Percentiles rank a stretch among this genome's conserved stretches.
These are phyloP conservation scores for Scaptomyza polygonia DNA, from an alignment of 2,888 invertebrate species.

Conservation along the genomic window DNA sequence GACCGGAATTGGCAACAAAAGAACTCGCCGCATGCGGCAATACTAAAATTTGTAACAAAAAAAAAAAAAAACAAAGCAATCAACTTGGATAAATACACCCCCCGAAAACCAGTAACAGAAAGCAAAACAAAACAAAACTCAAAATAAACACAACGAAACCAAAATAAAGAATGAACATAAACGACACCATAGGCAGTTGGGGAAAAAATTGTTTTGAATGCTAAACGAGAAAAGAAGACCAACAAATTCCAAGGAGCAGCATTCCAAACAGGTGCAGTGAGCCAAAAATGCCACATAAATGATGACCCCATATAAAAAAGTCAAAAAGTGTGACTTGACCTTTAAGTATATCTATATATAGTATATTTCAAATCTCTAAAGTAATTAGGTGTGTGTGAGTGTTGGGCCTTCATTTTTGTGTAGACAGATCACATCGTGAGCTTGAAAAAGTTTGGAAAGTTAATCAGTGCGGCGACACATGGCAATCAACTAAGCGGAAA, in stretches of 20 bases:
- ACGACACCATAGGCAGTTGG: slow-evolving; percentile 47
- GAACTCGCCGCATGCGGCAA: slow-evolving; percentile 40
- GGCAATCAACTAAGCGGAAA: slow-evolving; percentile 79
- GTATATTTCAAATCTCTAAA: slow-evolving; percentile 55
- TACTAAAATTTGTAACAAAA: slow-evolving; percentile 66
- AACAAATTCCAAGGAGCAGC: background rate
- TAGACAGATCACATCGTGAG: slow-evolving; percentile 49
- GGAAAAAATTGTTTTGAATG: slow-evolving; percentile 59
- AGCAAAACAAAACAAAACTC: slow-evolving; percentile 45
- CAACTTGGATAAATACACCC: slow-evolving; percentile 75
- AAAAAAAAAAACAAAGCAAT: slow-evolving; percentile 79
- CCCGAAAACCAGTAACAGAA: slow-evolving; percentile 43
- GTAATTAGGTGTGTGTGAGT: slow-evolving; percentile 65
- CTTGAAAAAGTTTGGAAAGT: slow-evolving; percentile 59
- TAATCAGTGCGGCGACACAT: slow-evolving; percentile 76
- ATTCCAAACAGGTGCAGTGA: slow-evolving; percentile 46
- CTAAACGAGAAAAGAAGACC: slow-evolving; percentile 44
- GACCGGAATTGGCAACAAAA: slow-evolving; percentile 68
- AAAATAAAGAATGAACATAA: slow-evolving; percentile 42
- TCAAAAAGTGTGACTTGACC: slow-evolving; percentile 38
- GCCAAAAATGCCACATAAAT: slow-evolving; percentile 47
- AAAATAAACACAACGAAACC: slow-evolving; percentile 44
- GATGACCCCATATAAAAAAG: slow-evolving; percentile 57
- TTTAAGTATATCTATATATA: slow-evolving; percentile 17
- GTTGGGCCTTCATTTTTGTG: slow-evolving; percentile 6